These are phyloP conservation scores for Drosophila nigromelanica DNA, from an alignment of 1,140 invertebrate species.

Conservation along the genomic window DNA sequence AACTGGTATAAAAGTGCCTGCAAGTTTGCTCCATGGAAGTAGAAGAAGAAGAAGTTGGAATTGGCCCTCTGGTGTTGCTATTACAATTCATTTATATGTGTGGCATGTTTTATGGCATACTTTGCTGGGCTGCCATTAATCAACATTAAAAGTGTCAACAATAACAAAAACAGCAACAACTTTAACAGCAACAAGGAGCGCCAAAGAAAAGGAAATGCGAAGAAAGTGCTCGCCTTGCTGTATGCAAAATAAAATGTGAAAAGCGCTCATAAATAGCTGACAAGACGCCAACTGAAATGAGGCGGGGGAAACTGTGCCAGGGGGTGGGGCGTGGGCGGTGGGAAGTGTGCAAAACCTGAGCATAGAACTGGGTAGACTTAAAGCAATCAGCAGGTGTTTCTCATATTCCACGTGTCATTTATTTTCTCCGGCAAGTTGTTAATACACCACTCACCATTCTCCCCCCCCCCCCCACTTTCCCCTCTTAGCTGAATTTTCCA, in stretches of 20 bases:
- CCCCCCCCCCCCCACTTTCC: neutral
- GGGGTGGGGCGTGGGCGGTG: too few species aligned
- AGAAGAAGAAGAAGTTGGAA: conserved; percentile 5
- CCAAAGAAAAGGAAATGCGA: conserved; percentile 17
- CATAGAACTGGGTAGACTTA: too few species aligned
- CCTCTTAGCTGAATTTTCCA: neutral
- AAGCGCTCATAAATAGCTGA: conserved; percentile 66
- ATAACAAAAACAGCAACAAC: conserved; percentile 27
- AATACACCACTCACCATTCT: conserved; percentile 21
- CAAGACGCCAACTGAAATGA: conserved; percentile 19
- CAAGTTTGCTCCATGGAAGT: neutral
- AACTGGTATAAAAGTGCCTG: neutral
- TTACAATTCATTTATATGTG: conserved; percentile 76
- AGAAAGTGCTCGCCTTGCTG: conserved; percentile 5
- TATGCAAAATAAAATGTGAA: conserved; percentile 66
- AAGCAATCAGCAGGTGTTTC: conserved; percentile 73
- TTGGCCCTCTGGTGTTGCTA: conserved; percentile 33
- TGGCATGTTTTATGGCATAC: conserved; percentile 64
- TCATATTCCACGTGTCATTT: conserved; percentile 63
- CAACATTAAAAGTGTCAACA: conserved; percentile 74
- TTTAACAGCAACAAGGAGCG: conserved; percentile 6
- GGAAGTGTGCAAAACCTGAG: neutral
- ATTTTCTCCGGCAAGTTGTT: conserved; percentile 58
- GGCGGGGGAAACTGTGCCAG: neutral
- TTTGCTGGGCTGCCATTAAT: conserved; percentile 61